Evolutionary conservation across 2,797 vertebrate species (phyloP).

Genomic region (Anisognathus igniventris): DNA sequence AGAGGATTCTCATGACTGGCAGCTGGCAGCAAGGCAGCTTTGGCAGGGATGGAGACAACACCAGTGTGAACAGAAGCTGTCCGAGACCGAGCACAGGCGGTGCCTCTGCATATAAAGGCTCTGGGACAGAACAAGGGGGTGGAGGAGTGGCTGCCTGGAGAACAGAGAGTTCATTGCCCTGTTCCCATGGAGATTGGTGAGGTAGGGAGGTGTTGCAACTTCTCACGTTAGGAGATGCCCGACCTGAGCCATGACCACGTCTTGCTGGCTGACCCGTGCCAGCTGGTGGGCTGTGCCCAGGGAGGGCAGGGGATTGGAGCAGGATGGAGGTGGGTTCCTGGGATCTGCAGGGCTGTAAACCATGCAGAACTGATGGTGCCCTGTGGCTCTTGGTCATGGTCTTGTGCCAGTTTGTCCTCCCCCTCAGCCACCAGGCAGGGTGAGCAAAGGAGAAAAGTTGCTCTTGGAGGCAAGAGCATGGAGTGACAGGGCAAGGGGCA

Average conservation of each 20-base stretch:
- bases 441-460: background rate
- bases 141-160: background rate
- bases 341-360: background rate
- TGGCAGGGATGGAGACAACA: background rate
- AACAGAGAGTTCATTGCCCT: constrained; percentile 4
- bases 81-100: background rate
- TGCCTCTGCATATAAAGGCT: constrained; percentile 10
- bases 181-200: background rate
- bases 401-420: background rate
- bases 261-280: background rate
- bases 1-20: constrained; percentile 50
- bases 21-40: background rate
- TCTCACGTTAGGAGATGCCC: background rate
- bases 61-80: background rate
- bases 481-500: background rate
- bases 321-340: constrained; percentile 31
- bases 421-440: background rate
- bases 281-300: background rate
- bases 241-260: background rate
- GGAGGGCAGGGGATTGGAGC: constrained; percentile 35
- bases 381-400: background rate
- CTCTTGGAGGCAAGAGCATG: background rate
- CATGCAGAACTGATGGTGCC: background rate
- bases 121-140: background rate
- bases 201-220: constrained; percentile 46